A percentile compares a stretch with the other conserved stretches of the same genome.
Conservation (phyloP, 2,113 vertebrate species). For the Apteryx owenii region DNA sequence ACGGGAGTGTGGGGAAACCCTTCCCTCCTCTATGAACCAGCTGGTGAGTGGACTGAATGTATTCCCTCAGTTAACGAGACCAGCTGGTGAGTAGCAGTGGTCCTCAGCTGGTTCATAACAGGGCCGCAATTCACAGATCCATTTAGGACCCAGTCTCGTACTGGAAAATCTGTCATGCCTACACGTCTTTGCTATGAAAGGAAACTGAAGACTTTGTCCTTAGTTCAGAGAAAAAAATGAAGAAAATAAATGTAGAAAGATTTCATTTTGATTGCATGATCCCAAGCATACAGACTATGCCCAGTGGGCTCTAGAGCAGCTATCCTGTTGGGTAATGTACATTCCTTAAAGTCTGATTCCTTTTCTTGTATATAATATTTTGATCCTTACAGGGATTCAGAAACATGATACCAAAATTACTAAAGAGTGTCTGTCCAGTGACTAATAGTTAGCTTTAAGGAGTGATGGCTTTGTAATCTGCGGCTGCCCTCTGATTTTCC, state of each 20-base stretch:
- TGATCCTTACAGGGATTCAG: neutral
- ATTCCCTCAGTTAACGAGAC: neutral
- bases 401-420: neutral
- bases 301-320: too few relatives aligned
- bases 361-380: neutral
- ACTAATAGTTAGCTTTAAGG: neutral
- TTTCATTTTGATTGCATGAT: neutral
- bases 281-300: neutral
- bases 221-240: neutral
- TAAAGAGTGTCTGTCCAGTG: neutral
- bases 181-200: neutral
- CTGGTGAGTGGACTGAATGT: neutral
- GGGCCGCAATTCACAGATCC: neutral
- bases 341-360: neutral
- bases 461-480: neutral
- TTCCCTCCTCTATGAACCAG: neutral
- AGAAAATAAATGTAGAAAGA: neutral
- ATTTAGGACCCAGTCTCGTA: neutral
- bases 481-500: neutral
- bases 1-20: neutral
- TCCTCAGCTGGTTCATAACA: neutral
- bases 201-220: neutral
- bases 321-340: neutral
- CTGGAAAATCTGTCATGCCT: neutral
- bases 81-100: neutral